Evolutionary conservation across 2,113 vertebrate genomes (phyloP), one percentile per base, ranked within the genome.

Genomic region (Charadrius vociferus): DNA sequence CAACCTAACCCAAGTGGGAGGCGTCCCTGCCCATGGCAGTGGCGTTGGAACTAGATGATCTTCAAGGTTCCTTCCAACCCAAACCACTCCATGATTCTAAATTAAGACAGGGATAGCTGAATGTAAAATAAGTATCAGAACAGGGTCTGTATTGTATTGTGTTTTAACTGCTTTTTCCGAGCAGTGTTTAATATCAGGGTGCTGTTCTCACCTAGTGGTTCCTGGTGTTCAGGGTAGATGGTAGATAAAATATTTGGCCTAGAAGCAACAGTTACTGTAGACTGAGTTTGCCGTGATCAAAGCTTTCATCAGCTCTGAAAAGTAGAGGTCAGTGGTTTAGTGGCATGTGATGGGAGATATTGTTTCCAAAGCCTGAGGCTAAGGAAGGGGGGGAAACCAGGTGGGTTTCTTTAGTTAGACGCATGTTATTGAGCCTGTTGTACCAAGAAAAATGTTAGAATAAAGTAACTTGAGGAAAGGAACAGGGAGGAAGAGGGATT

Each of bases 41-140:
- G 7, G 7, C 2, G 0, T 1, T 56, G 32, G 41, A 49, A 55
- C 0, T 0, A 16, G 8, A 2, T 58, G 3, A 14, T 63, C n/a
- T 41, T 71, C 2, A 3, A 41, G 21, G 14, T 90, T 14, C 5
- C 3, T 71, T 85, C 50, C 37, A 72, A 23, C 22, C 29, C 22
- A 63, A 62, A 65, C 22, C n/a, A 23, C 7, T 27, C 39, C 6
- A 1, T 2, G 29, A 26, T 10, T 78, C 30, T 53, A 14, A 6
- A 36, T 49, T 26, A 27, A 65, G 55, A 7, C 36, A 22, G 10
- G 30, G 26, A 14, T 22, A 88, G 20, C 8, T 41, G 55, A 86
- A 47, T 39, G 18, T 30, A 32, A 41, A 92, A 6, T 3, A 15
- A 27, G 0, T 5, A 7, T 39, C 56, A 62, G 49, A 74, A 58